Base-by-base conservation (phyloP, 1,140 invertebrate genomes). In the Coenobita brevimanus region DNA sequence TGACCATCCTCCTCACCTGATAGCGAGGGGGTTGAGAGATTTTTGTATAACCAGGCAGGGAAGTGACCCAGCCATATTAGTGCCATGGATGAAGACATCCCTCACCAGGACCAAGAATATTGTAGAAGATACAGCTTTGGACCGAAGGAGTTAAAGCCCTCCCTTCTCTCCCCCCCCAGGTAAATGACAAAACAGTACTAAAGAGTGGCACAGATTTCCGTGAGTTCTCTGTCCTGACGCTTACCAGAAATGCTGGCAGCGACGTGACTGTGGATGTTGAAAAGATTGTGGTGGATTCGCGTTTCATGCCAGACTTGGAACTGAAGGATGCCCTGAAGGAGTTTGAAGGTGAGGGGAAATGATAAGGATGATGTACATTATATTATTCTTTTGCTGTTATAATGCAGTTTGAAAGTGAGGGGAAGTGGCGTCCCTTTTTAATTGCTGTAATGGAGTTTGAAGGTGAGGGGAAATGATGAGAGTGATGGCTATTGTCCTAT, bases 161-260 rank as follows among this genome's bases (percentile, higher is more conserved):
- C 80, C 21, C 57, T 54, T 88, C 43, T 33, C 30, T 67, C 38
- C 27, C 73, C 43, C 91, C 90, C 0, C 92, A 96, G 94, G 93
- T 97, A 8, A 97, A 97, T 93, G 95, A 95, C 24, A 97, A 95
- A 91, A 95, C 95, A 91, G 94, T 98, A 78, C 94, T 98, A 2
- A 98, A 98, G 92, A 97, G 97, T 92, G 97, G 97, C 3, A 97
- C 97, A 46, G 97, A 98, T 92, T 98, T 98, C 92, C 94, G 96
- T 76, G 95, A 98, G 91, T 96, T 98, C 91, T 97, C 96, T 62
- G 95, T 96, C 91, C 95, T 97, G 36, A 95, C 94, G 2, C 93
- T 98, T 2, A 94, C 93, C 82, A 95, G 96, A 91, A 93, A 93
- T 43, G 17, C 46, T 50, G 92, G 92, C n/a, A 92, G 92, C 57